Base-by-base conservation (phyloP, 2,113 vertebrate genomes). In the Malurus cyaneus region DNA sequence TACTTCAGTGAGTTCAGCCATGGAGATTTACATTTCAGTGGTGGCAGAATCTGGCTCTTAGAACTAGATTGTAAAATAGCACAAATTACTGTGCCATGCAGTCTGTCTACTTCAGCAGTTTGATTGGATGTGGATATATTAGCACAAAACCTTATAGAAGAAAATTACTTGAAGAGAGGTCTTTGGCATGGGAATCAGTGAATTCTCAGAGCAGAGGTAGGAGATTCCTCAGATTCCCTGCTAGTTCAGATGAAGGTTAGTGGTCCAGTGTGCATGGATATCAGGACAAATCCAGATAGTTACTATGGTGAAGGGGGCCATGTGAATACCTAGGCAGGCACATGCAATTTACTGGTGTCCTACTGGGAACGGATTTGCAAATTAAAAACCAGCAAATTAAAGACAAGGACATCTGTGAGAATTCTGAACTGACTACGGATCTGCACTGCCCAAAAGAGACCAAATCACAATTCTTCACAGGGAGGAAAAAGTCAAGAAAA, bases 321-420 rank as follows among this genome's bases (percentile, higher is more conserved):
- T 81, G 41, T 41, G 44, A 76, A 49, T 60, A 86, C 61, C 72
- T 76, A 87, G 44, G 61, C 72, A 87, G 57, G 70, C 41, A 77
- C 2, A 65, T 32, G 42, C 86, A 93, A 94, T 91, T 74, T 93
- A 81, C 49, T 89, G 36, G 65, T 89, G 62, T 78, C 66, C 70
- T 82, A 39, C 50, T 88, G 74, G 87, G 81, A 88, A 85, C 31
- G 66, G 87, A 91, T 89, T 91, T 77, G 29, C 74, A 91, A 93
- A 94, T 96, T 91, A 91, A 94, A 93, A 91, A 18, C 0, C 32
- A 91, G 73, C 57, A 94, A 87, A 93, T 81, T 59, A 89, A 95
- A 94, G 57, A 62, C 80, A 94, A 94, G 94, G 91, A 79, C 66
- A 88, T 82, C 36, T 85, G 71, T 54, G 59, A 88, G 36, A 71